Evolutionary conservation across 1,140 invertebrate genomes (phyloP).

Genomic region (Matsumurasca onukii): DNA sequence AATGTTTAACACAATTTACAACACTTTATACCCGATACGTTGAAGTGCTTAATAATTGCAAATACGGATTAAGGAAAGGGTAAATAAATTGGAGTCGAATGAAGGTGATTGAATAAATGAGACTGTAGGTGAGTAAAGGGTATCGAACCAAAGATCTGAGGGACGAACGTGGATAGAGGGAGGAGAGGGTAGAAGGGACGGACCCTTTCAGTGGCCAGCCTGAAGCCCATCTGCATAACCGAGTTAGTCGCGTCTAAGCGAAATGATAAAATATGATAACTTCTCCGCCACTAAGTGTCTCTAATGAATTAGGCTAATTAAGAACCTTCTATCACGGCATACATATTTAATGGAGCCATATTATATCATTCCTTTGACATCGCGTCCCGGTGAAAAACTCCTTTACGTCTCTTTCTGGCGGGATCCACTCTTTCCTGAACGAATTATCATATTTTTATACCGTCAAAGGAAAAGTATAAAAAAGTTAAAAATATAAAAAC

Average conservation of each 20-base stretch:
- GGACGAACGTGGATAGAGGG: background rate
- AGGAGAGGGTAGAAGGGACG: background rate
- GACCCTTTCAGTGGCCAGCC: slow-evolving; percentile 26
- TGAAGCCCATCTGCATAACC: slow-evolving; percentile 24
- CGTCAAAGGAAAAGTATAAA: slow-evolving; percentile 41
- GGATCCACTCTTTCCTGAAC: slow-evolving; percentile 27
- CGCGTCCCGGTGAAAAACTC: background rate
- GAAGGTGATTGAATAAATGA: no score
- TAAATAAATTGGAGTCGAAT: no score
- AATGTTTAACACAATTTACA: no score
- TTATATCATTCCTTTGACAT: slow-evolving; percentile 27
- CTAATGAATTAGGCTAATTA: slow-evolving; percentile 32
- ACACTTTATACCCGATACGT: no score
- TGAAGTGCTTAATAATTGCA: no score
- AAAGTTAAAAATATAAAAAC: slow-evolving; percentile 40
- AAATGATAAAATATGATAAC: slow-evolving; percentile 30
- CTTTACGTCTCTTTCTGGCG: background rate
- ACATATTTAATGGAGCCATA: slow-evolving; percentile 36
- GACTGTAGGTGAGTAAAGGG: slow-evolving; percentile 26
- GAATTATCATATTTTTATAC: slow-evolving; percentile 43
- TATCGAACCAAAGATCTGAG: slow-evolving; percentile 16
- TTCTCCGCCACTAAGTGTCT: slow-evolving; percentile 27
- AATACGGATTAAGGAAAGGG: no score
- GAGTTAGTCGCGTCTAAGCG: slow-evolving; percentile 26
- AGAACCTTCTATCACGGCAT: slow-evolving; percentile 29